Percentiles rank a stretch among this genome's conserved stretches.
Evolutionary conservation across 2,888 invertebrate species (phyloP).

Genomic region (Pasiphila rectangulata): DNA sequence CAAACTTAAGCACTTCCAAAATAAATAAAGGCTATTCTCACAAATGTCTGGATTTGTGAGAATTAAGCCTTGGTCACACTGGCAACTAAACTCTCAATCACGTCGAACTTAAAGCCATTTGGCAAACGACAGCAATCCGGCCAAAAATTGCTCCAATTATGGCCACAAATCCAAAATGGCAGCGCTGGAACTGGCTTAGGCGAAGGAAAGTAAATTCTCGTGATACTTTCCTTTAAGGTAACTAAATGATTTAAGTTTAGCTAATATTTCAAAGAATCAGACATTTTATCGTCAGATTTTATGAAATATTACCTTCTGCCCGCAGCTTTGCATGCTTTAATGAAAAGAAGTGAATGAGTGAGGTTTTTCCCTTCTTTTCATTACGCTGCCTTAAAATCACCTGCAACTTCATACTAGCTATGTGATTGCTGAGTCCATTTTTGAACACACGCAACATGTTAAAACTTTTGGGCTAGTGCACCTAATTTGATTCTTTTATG

Average conservation of each 20-base stretch:
- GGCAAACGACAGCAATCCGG: slow-evolving; percentile 42
- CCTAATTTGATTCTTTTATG: too few relatives aligned
- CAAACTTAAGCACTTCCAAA: neutral
- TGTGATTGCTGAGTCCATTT: too few relatives aligned
- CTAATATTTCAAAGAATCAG: neutral
- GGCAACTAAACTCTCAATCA: slow-evolving; percentile 41
- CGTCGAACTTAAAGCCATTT: slow-evolving; percentile 47
- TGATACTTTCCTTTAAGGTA: neutral
- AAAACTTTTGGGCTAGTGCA: too few relatives aligned
- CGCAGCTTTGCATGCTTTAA: too few relatives aligned
- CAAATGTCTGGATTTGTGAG: slow-evolving; percentile 33
- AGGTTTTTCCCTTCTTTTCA: too few relatives aligned
- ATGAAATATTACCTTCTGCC: too few relatives aligned
- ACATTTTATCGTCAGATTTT: too few relatives aligned
- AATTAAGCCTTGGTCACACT: slow-evolving; percentile 37
- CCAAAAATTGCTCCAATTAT: slow-evolving; percentile 47
- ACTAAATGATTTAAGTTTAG: neutral
- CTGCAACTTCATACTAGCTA: too few relatives aligned
- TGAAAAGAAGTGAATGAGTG: too few relatives aligned
- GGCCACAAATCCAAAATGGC: slow-evolving; percentile 26
- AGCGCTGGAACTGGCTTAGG: slow-evolving; percentile 8
- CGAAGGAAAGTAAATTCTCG: neutral
- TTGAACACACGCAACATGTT: too few relatives aligned
- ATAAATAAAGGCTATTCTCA: slow-evolving; percentile 11
- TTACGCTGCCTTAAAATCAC: too few relatives aligned